Evolutionary conservation across 2,888 invertebrate species (phyloP).

Genomic region (Xanthorhoe spadicearia): DNA sequence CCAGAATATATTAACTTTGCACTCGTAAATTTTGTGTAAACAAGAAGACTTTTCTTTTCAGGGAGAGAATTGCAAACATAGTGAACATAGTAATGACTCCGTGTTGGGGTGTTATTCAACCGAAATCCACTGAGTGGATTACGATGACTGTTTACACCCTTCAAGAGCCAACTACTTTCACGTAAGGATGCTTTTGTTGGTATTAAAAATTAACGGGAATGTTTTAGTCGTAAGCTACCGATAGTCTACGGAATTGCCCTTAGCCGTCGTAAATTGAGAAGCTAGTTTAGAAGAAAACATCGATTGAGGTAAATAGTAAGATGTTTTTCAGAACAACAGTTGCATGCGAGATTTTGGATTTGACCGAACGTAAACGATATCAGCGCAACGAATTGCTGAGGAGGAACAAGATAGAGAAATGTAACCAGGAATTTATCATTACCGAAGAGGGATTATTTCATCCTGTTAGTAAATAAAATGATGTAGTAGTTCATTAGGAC

Average conservation of each 20-base stretch:
- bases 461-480: slow-evolving; percentile 53
- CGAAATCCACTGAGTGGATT: slow-evolving; percentile 73
- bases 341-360: slow-evolving; percentile 74
- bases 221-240: too few species aligned
- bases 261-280: too few species aligned
- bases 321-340: slow-evolving; percentile 64
- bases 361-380: slow-evolving; percentile 69
- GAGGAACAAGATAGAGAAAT: slow-evolving; percentile 70
- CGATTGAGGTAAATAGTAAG: not conserved
- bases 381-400: slow-evolving; percentile 70
- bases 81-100: slow-evolving; percentile 79
- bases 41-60: slow-evolving; percentile 46
- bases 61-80: slow-evolving; percentile 78
- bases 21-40: not conserved
- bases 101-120: slow-evolving; percentile 77
- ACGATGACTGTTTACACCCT: slow-evolving; percentile 78
- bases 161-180: slow-evolving; percentile 77
- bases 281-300: not conserved
- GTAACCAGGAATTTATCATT: slow-evolving; percentile 76
- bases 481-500: not conserved
- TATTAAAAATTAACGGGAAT: too few species aligned
- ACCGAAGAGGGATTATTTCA: slow-evolving; percentile 70
- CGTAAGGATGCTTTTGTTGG: slow-evolving; percentile 57
- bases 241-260: too few species aligned
- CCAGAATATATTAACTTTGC: not conserved